phyloP scores from a whole-genome alignment of 2,797 vertebrate species.

The Poeciliopsis infans region DNA sequence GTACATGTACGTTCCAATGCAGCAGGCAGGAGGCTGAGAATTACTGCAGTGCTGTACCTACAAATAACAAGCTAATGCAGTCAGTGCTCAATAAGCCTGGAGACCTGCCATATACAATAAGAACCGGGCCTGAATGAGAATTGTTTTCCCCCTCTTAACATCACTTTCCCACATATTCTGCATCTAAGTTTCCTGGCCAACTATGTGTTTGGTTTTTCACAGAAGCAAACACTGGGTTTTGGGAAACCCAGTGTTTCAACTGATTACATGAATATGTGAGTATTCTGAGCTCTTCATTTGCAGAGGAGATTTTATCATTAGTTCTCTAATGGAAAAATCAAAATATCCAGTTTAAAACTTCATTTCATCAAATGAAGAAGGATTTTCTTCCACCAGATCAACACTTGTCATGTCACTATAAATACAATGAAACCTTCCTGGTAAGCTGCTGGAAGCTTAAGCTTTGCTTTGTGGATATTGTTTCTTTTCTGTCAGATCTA shows the following conservation, averaged over 20 bases:
- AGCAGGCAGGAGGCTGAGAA: conserved; percentile 12
- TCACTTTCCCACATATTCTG: conserved; percentile 21
- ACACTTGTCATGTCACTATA: neutral
- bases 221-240: neutral
- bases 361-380: neutral
- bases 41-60: conserved; percentile 15
- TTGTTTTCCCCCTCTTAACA: conserved; percentile 13
- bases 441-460: neutral
- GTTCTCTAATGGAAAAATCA: neutral
- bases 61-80: conserved; percentile 23
- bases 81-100: conserved; percentile 23
- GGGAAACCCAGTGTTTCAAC: neutral
- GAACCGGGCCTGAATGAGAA: conserved; percentile 26
- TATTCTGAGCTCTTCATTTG: neutral
- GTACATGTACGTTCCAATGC: conserved; percentile 3
- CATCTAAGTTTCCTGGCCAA: conserved; percentile 11
- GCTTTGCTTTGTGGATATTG: neutral
- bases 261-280: neutral
- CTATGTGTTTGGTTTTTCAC: conserved; percentile 9
- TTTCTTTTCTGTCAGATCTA: neutral
- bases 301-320: neutral
- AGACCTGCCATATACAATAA: conserved; percentile 18
- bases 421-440: conserved; percentile 4
- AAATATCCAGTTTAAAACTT: neutral
- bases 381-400: neutral